Conservation (phyloP, 2,797 vertebrate genomes). For the Rhynchonycteris naso region DNA sequence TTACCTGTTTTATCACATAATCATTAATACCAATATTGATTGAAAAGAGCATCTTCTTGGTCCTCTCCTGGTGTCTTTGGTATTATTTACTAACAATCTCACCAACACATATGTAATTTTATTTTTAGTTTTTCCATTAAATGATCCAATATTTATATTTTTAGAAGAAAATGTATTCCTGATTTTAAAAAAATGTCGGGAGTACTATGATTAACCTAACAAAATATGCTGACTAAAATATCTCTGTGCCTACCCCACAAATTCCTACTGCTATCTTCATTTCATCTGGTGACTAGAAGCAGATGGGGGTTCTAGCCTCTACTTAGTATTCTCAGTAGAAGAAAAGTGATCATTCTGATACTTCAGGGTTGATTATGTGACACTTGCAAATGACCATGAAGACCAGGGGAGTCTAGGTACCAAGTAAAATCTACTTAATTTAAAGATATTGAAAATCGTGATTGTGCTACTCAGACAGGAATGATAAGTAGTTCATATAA, state of each 20-base stretch:
- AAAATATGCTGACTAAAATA: neutral
- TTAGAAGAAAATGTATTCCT: slow-evolving; percentile 18
- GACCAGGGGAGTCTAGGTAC: neutral
- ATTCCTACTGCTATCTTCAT: neutral
- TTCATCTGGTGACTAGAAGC: neutral
- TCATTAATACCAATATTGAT: neutral
- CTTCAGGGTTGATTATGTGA: neutral
- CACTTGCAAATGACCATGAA: neutral
- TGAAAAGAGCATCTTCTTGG: neutral
- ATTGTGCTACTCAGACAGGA: neutral
- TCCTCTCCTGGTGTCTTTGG: neutral
- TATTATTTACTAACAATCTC: slow-evolving; percentile 11
- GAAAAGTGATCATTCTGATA: neutral
- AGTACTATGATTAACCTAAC: neutral
- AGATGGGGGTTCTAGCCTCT: neutral
- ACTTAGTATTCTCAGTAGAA: neutral
- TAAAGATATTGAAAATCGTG: neutral
- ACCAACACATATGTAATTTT: neutral
- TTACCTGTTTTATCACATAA: neutral
- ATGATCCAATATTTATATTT: neutral
- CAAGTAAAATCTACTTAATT: neutral
- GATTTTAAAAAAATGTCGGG: neutral
- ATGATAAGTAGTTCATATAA: neutral
- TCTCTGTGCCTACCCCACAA: neutral
- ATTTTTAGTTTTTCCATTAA: slow-evolving; percentile 24